A percentile compares a stretch with the other conserved stretches of the same genome.
These are phyloP conservation scores for Etia nguti DNA, from an alignment of 2,113 vertebrate genomes.

Conservation along the genomic window DNA sequence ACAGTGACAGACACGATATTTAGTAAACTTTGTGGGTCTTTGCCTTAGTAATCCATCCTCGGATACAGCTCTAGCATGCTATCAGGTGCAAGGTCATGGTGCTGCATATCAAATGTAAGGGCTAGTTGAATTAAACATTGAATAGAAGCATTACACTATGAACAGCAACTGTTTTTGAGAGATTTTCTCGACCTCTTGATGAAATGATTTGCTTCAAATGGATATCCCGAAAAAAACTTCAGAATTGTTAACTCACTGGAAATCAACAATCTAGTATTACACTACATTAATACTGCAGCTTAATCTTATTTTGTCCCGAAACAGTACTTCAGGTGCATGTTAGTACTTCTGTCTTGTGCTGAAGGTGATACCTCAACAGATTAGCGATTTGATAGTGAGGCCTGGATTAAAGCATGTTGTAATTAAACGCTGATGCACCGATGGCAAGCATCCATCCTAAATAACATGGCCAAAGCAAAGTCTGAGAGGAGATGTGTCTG, in stretches of 20 bases:
- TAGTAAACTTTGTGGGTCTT: not conserved
- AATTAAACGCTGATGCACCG: not conserved
- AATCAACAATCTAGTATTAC: not conserved
- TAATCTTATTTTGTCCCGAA: not conserved
- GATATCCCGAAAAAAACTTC: not conserved
- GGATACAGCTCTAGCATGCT: not conserved
- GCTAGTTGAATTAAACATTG: not conserved
- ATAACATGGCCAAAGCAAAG: not conserved
- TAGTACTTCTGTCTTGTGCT: not conserved
- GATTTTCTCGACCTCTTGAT: not conserved
- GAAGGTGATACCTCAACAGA: conserved; percentile 38
- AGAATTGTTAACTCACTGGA: not conserved
- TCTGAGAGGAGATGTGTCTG: not conserved
- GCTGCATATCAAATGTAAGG: not conserved
- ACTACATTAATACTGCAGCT: not conserved
- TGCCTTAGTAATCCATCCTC: not conserved
- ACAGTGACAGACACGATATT: not conserved
- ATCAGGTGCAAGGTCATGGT: not conserved
- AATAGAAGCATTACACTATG: not conserved
- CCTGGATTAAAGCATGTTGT: conserved; percentile 17
- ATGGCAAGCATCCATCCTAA: conserved; percentile 5
- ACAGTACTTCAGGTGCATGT: not conserved
- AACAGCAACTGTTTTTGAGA: not conserved
- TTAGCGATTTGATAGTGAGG: conserved; percentile 22
- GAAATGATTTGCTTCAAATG: not conserved